Evolutionary conservation across 2,888 invertebrate species (phyloP).

Genomic region (Lepetodrilus schrolli): DNA sequence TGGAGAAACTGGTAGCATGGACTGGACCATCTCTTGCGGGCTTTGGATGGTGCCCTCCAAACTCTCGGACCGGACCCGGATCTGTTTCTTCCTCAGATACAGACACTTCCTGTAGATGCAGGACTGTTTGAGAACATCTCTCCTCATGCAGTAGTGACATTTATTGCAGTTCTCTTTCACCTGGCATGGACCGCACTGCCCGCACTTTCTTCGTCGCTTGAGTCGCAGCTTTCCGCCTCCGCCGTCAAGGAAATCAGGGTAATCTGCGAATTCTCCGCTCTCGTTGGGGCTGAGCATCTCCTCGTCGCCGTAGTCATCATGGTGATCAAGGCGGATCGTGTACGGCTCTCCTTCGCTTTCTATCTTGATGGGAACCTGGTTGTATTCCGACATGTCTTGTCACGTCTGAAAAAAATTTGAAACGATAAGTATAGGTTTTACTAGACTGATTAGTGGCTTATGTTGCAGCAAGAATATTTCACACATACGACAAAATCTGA

Average conservation of each 20-base stretch:
- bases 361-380: conserved; percentile 15
- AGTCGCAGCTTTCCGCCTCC: conserved; percentile 52
- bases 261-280: conserved; percentile 43
- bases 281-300: conserved; percentile 33
- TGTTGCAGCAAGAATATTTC: too few species aligned
- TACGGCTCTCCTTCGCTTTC: conserved; percentile 24
- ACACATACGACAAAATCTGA: too few species aligned
- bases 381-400: conserved; percentile 1
- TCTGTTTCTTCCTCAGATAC: conserved; percentile 53
- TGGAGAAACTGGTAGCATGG: neutral
- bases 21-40: neutral
- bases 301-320: conserved; percentile 38
- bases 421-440: too few species aligned
- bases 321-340: conserved; percentile 36
- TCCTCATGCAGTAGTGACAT: conserved; percentile 66
- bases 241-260: conserved; percentile 41
- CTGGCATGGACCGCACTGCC: conserved; percentile 69
- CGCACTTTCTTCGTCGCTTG: conserved; percentile 65
- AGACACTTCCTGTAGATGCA: conserved; percentile 70
- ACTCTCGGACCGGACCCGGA: neutral
- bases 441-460: too few species aligned
- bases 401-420: neutral
- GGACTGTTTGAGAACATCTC: conserved; percentile 67
- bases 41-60: neutral
- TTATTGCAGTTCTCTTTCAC: conserved; percentile 69